Conservation (phyloP, 2,797 vertebrate genomes). For the Siniperca scherzeri region DNA sequence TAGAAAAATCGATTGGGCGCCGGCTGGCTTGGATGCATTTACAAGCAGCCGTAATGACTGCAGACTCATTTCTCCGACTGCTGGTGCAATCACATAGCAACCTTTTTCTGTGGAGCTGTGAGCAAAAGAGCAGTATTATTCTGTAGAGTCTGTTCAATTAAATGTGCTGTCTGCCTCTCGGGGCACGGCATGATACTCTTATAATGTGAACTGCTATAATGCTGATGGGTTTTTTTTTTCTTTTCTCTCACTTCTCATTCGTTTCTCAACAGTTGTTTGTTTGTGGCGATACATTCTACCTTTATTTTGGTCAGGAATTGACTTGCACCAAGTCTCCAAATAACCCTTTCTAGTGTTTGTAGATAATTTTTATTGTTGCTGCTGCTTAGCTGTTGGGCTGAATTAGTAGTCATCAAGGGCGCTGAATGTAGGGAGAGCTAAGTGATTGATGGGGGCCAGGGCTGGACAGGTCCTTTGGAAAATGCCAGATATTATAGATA, state of each 20-base stretch:
- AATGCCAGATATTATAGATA: neutral
- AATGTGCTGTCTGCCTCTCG: conserved; percentile 39
- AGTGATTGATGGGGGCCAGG: neutral
- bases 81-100: conserved; percentile 71
- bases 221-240: neutral
- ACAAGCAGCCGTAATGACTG: conserved; percentile 79
- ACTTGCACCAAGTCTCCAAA: neutral
- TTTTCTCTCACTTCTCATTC: neutral
- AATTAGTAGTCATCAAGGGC: conserved; percentile 4
- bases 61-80: conserved; percentile 70
- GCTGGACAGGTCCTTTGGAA: conserved; percentile 13
- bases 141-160: conserved; percentile 41
- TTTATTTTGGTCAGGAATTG: neutral
- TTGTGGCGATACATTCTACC: neutral
- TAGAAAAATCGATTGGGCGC: conserved; percentile 82
- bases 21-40: conserved; percentile 77
- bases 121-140: conserved; percentile 54
- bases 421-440: neutral
- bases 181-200: conserved; percentile 6
- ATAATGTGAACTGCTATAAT: neutral
- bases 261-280: neutral
- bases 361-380: neutral
- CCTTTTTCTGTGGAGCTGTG: conserved; percentile 29
- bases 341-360: neutral
- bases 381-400: neutral